phyloP scores from a whole-genome alignment of 1,140 invertebrate species.

The Cydia fagiglandana region DNA sequence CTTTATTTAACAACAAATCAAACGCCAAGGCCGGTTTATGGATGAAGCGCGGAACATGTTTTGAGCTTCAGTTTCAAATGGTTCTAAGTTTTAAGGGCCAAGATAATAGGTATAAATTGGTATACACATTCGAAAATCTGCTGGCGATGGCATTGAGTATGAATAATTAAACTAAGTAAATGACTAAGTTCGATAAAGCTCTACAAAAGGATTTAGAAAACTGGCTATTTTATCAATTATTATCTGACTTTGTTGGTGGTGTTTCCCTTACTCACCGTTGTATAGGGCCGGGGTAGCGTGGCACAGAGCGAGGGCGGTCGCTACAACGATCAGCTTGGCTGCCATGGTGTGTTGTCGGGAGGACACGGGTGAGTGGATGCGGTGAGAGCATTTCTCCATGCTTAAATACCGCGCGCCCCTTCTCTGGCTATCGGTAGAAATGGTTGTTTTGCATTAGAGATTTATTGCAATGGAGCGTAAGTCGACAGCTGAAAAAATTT shows the following conservation, averaged over 20 bases:
- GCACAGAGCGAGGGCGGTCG: background rate
- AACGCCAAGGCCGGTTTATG: background rate
- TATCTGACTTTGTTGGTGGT: background rate
- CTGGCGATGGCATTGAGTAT: background rate
- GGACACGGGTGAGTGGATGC: constrained; percentile 61
- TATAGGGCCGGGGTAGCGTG: constrained; percentile 41
- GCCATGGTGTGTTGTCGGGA: constrained; percentile 38
- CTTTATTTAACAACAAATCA: background rate
- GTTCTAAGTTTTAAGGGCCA: too few species aligned
- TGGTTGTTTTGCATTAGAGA: background rate
- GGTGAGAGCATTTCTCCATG: constrained; percentile 75
- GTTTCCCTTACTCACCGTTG: constrained; percentile 55
- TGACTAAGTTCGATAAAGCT: too few species aligned
- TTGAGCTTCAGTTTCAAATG: background rate
- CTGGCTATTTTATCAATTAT: too few species aligned
- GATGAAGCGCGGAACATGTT: background rate
- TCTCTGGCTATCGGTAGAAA: constrained; percentile 39
- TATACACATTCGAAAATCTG: background rate
- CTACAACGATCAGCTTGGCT: background rate
- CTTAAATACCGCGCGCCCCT: constrained; percentile 65
- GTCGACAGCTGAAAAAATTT: background rate
- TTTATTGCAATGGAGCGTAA: background rate
- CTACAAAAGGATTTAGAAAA: too few species aligned
- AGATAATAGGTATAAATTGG: background rate
- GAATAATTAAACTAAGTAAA: too few species aligned